Evolutionary conservation across 2,113 vertebrate species (phyloP), one percentile per base, ranked within the genome.

Genomic region (Triplophysa rosa): DNA sequence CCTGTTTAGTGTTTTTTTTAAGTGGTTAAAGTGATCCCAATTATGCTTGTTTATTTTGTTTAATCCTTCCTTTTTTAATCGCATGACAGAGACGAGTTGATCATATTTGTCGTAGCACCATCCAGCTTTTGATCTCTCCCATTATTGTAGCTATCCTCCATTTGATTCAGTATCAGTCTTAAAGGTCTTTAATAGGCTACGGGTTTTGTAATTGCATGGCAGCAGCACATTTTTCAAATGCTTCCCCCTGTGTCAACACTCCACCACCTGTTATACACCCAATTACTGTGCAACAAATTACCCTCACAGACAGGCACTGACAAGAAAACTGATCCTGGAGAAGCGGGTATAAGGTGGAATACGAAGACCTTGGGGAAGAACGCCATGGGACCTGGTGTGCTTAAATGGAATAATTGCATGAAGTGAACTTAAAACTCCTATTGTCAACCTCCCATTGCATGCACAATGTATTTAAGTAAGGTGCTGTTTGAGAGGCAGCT

Each of bases 191-290:
- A 89, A 88, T 84, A 67, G 86, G 76, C 80, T 86, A 85, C 84
- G 77, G 77, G 88, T 87, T 89, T 90, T 88, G 87, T 90, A 88
- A 87, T 85, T 85, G 83, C 73, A 83, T 62, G 77, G 88, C 87
- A 83, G 89, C 86, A 86, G 89, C 87, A 90, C 91, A 93, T 92
- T 91, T 92, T 92, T 91, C 88, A 88, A 84, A 90, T 92, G 89
- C 87, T 90, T 92, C 63, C 69, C 80, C 68, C 70, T 85, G 83
- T 88, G 87, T 91, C 89, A 91, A 91, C 90, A 90, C 74, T 52
- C 49, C 67, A 33, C 89, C 92, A 93, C 92, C 90, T 92, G 92
- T 88, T 92, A 90, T 84, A 85, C 88, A 87, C 87, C 82, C 86
- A 90, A 87, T 91, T 88, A 88, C 87, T 84, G 85, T 82, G 84